These are phyloP conservation scores for Protaetia brevitarsis DNA, from an alignment of 1,140 invertebrate genomes.

Conservation along the genomic window DNA sequence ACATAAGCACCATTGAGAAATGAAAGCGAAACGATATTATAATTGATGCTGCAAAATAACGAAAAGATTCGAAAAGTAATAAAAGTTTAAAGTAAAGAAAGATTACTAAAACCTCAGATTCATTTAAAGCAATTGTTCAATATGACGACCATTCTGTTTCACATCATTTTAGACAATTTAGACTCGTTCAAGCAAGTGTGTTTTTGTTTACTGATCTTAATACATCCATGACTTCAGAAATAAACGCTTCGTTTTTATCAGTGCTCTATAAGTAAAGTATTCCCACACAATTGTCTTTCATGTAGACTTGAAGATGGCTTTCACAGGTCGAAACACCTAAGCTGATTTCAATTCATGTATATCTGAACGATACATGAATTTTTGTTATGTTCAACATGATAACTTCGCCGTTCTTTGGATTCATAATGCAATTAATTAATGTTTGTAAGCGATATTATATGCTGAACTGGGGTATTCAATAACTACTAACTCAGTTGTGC, in stretches of 20 bases:
- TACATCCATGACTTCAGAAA: not conserved
- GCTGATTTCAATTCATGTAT: too few species aligned
- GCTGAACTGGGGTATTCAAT: too few species aligned
- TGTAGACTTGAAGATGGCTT: too few species aligned
- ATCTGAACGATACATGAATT: too few species aligned
- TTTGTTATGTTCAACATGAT: too few species aligned
- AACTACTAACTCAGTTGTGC: too few species aligned
- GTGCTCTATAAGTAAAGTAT: not conserved
- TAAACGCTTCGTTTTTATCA: not conserved
- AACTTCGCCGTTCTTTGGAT: too few species aligned
- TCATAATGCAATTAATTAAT: too few species aligned
- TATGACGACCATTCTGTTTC: constrained; percentile 23
- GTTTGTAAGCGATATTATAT: too few species aligned
- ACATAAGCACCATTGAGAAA: too few species aligned
- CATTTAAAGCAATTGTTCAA: constrained; percentile 24
- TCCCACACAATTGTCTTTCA: too few species aligned
- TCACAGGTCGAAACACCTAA: too few species aligned
- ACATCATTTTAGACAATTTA: not conserved
- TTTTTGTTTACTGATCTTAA: not conserved
- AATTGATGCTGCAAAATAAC: not conserved
- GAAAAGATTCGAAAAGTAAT: not conserved
- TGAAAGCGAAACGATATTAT: not conserved
- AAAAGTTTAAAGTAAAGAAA: not conserved
- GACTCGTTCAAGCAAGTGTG: not conserved
- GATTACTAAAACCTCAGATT: constrained; percentile 16